Evolutionary conservation across 2,888 invertebrate genomes (phyloP).

Genomic region (Xylocampa areola): DNA sequence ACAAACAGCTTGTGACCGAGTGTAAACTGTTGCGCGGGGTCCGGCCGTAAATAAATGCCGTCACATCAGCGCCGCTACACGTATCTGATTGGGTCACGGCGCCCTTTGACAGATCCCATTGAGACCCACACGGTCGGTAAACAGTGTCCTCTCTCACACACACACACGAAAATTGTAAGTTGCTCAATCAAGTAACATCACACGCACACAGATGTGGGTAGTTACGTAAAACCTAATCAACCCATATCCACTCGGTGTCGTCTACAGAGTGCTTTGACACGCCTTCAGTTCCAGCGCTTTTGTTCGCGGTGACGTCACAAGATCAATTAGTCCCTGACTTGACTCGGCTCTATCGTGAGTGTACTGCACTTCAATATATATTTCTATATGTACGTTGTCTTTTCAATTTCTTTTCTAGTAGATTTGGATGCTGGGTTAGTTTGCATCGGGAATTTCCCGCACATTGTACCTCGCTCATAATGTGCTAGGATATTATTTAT

Average conservation of each 20-base stretch:
- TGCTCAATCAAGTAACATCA: background rate
- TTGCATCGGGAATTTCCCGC: background rate
- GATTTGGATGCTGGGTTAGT: background rate
- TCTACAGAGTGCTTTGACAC: constrained; percentile 8
- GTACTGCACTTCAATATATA: background rate
- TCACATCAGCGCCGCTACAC: constrained; percentile 27
- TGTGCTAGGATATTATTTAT: constrained; percentile 1
- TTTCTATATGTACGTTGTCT: background rate
- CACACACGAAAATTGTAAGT: background rate
- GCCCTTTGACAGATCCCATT: constrained; percentile 44
- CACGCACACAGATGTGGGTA: background rate
- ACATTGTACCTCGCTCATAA: too few species aligned
- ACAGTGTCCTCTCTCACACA: constrained; percentile 20
- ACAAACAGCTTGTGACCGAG: constrained; percentile 10
- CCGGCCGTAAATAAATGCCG: constrained; percentile 34
- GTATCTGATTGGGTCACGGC: constrained; percentile 41
- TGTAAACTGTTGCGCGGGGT: constrained; percentile 14
- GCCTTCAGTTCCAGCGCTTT: background rate
- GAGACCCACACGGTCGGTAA: constrained; percentile 13
- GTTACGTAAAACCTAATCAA: constrained; percentile 21
- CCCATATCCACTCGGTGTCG: constrained; percentile 26
- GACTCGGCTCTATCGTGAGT: background rate
- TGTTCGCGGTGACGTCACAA: constrained; percentile 7
- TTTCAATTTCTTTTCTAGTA: background rate
- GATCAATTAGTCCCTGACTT: constrained; percentile 19